Base-by-base conservation (phyloP, 2,888 invertebrate genomes). In the Tetanocera ferruginea region DNA sequence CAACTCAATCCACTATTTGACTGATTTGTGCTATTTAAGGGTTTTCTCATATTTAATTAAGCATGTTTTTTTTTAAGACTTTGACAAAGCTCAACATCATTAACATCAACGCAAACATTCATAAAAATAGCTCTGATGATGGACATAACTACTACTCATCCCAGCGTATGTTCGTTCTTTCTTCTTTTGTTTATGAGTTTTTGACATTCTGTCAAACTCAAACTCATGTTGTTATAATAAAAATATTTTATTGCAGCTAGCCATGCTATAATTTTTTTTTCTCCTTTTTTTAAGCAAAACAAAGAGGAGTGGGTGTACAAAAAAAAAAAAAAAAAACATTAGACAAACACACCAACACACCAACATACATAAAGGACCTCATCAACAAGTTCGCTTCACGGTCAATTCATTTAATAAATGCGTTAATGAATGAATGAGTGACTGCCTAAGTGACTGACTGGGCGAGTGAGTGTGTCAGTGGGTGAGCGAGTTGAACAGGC, bases 361-460 rank as follows among this genome's bases (percentile, higher is more conserved):
- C 5, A 14, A 72, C 60, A 43, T 4, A 37, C 25, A 51, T 64
- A 8, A 28, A 51, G 49, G 28, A 34, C 8, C 49, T 80, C 80
- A 79, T 82, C 82, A 82, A 82, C 82, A 83, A 79, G 81, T 83
- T 77, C 78, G 73, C 80, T 82, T 81, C 80, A 81, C 79, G 81
- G 81, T 78, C 82, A 80, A 82, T 82, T 82, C 81, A 81, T 81
- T 80, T 76, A 69, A 66, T 57, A 69, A 76, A 49, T 76, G 76
- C 62, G 57, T 28, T 55, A 37, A 52, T 60, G 64, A 64, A 64
- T 43, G 43, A 49, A 37, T 64, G 75, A 78, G 19, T 71, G 80
- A 76, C 70, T 70, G 70, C 19, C 49, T 76, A 76, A 57, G 73
- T 71, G 78, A 74, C 73, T 69, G 74, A 25, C 52, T 71, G 70